A percentile compares a stretch with the other conserved stretches of the same genome.
Evolutionary conservation across 2,888 invertebrate genomes (phyloP).

Genomic region (Machimus rusticus): DNA sequence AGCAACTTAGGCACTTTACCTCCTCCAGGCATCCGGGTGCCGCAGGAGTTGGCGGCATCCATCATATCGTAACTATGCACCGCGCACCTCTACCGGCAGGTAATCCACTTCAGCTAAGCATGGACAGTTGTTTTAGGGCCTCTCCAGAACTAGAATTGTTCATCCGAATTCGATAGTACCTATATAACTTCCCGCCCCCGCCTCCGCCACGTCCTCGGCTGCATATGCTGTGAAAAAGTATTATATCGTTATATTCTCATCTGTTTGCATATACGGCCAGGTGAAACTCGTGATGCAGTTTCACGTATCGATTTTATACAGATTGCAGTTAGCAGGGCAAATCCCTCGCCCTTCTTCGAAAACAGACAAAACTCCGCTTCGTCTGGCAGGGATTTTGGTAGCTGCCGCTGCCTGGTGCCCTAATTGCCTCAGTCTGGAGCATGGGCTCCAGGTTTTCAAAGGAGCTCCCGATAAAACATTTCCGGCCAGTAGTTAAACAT

Average conservation of each 20-base stretch:
- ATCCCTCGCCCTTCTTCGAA: neutral
- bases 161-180: neutral
- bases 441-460: neutral
- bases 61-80: neutral
- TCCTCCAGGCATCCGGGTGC: neutral
- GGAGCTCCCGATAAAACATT: neutral
- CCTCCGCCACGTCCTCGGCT: neutral
- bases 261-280: neutral
- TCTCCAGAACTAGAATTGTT: neutral
- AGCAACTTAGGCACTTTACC: neutral
- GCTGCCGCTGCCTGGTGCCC: neutral
- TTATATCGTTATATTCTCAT: neutral
- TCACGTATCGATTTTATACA: neutral
- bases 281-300: neutral
- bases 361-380: neutral
- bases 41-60: neutral
- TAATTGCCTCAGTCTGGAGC: slow-evolving; percentile 11
- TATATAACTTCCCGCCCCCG: neutral
- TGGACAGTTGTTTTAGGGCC: neutral
- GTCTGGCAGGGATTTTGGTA: neutral
- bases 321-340: neutral
- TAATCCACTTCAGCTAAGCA: neutral
- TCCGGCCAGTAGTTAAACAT: slow-evolving; percentile 21
- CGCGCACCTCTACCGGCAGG: neutral
- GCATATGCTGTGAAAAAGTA: neutral